Conservation (phyloP, 2,888 invertebrate genomes). For the Matsumyia berberina region DNA sequence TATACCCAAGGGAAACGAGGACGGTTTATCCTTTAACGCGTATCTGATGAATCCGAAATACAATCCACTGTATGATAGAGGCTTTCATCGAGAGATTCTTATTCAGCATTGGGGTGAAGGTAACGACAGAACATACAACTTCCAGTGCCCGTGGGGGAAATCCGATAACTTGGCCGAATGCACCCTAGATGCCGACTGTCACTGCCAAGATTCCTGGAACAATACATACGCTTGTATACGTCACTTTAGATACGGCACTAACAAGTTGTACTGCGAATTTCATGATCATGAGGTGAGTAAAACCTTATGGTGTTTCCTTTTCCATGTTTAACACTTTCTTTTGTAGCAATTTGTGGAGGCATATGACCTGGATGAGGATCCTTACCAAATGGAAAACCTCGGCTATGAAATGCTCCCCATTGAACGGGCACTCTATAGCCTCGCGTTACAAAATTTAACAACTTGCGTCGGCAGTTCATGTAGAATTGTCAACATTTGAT, state of each 20-base stretch:
- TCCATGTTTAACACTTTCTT: conserved; percentile 12
- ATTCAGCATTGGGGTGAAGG: conserved; percentile 94
- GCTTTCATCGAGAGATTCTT: conserved; percentile 86
- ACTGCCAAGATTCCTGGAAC: conserved; percentile 93
- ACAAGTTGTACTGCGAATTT: conserved; percentile 85
- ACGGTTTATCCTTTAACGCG: conserved; percentile 86
- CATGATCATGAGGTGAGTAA: conserved; percentile 83
- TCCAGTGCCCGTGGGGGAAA: conserved; percentile 88
- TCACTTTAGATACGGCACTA: conserved; percentile 85
- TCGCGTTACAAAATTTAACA: conserved; percentile 81
- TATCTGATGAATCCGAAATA: conserved; percentile 79
- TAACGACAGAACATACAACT: conserved; percentile 85
- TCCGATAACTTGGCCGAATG: conserved; percentile 87
- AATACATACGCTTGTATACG: conserved; percentile 93
- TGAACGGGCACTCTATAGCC: conserved; percentile 85
- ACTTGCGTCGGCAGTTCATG: conserved; percentile 81
- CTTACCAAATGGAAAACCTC: conserved; percentile 89
- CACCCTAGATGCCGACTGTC: conserved; percentile 88
- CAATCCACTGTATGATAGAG: conserved; percentile 67
- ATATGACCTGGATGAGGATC: conserved; percentile 90
- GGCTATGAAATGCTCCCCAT: conserved; percentile 85
- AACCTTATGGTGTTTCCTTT: background rate
- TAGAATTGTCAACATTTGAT: conserved; percentile 76
- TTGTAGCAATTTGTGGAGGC: conserved; percentile 89
- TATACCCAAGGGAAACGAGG: conserved; percentile 85